phyloP scores from a whole-genome alignment of 2,888 invertebrate genomes.

The Anticlea derivata region DNA sequence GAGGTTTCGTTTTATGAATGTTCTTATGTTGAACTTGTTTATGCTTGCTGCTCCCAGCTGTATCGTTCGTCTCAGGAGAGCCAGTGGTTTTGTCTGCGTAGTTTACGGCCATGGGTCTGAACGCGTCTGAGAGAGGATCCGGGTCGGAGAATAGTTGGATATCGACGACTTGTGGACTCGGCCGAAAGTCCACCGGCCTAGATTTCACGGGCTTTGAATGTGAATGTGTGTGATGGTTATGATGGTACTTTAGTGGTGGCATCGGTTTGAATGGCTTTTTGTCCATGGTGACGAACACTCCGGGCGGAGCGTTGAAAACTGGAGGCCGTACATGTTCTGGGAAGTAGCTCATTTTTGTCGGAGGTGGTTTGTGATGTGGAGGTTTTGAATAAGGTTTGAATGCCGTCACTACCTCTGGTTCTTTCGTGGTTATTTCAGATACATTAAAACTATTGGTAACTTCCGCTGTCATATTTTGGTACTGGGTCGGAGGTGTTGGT shows the following conservation, averaged over 20 bases:
- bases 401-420: constrained; percentile 50
- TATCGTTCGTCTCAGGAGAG: constrained; percentile 36
- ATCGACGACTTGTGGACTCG: constrained; percentile 74
- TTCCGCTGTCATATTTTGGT: constrained; percentile 49
- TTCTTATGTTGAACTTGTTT: constrained; percentile 53
- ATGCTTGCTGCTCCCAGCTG: constrained; percentile 44
- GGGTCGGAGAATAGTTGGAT: constrained; percentile 55
- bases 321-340: constrained; percentile 70
- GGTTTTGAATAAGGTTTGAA: constrained; percentile 54
- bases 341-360: constrained; percentile 61
- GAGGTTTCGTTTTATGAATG: constrained; percentile 55
- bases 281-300: constrained; percentile 75
- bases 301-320: constrained; percentile 74
- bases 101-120: constrained; percentile 66
- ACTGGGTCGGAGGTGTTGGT: constrained; percentile 53
- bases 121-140: constrained; percentile 62
- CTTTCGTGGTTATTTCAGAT: constrained; percentile 52
- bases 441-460: constrained; percentile 44
- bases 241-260: constrained; percentile 67
- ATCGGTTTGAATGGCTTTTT: constrained; percentile 78
- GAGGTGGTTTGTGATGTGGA: constrained; percentile 39
- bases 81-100: constrained; percentile 44
- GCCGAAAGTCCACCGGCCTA: constrained; percentile 65
- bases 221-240: constrained; percentile 41
- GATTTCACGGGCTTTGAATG: constrained; percentile 52